phyloP scores from a whole-genome alignment of 2,113 vertebrate species.

The Carollia perspicillata region DNA sequence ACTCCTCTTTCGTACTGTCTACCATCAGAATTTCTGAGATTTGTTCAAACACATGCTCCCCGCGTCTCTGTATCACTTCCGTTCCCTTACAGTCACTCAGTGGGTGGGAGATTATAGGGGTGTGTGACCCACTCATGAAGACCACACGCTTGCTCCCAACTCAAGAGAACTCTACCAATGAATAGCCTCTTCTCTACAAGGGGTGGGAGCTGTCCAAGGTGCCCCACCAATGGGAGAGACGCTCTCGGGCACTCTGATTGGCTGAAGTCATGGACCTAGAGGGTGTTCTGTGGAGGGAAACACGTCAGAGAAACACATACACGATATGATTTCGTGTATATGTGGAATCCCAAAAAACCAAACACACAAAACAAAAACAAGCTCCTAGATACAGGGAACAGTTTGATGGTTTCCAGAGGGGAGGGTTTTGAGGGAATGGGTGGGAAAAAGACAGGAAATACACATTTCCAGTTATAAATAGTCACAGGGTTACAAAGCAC shows the following conservation, averaged over 20 bases:
- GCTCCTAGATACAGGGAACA: no score
- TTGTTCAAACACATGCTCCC: not conserved
- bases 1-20: accelerated
- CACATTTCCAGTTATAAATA: no score
- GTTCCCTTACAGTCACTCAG: not conserved
- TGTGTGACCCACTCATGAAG: not conserved
- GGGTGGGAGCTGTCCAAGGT: not conserved
- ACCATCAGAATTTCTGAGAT: not conserved
- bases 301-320: not conserved
- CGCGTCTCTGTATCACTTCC: not conserved
- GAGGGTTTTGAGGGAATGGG: no score
- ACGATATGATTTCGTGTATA: no score
- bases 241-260: accelerated
- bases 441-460: no score
- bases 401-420: no score
- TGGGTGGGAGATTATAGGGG: not conserved
- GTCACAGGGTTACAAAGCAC: no score
- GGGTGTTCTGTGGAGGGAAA: not conserved
- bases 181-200: accelerated
- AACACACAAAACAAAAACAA: no score
- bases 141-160: not conserved
- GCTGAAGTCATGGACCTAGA: no score
- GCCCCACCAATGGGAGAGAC: not conserved
- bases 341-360: no score
- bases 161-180: not conserved